phyloP scores from a whole-genome alignment of 2,113 vertebrate species.

The Pituophis catenifer region DNA sequence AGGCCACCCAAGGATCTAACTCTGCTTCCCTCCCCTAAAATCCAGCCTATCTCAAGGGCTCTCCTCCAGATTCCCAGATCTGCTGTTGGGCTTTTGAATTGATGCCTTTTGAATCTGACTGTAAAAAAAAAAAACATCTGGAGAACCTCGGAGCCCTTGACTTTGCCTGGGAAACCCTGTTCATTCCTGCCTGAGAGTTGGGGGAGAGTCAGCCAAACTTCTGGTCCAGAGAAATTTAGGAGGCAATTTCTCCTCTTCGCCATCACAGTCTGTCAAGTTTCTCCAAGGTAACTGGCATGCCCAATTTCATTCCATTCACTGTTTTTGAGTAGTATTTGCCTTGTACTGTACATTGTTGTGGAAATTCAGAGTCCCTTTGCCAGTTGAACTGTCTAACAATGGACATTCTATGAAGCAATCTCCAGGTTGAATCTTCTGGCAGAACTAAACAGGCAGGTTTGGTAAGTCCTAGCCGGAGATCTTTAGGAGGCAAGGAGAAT shows the following conservation, averaged over 20 bases:
- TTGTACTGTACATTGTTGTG: not conserved
- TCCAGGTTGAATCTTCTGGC: not conserved
- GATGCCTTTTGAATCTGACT: not conserved
- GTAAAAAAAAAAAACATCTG: not conserved
- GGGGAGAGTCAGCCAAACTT: not conserved
- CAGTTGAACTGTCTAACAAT: constrained; percentile 9
- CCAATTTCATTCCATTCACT: not conserved
- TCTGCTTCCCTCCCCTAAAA: not conserved
- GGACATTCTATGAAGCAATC: not conserved
- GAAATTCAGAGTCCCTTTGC: not conserved
- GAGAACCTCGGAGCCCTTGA: not conserved
- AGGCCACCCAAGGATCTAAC: not conserved
- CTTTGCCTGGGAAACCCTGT: not conserved
- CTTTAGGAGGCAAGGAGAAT: not conserved
- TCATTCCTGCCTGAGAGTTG: not conserved
- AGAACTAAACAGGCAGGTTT: not conserved
- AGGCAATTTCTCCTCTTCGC: not conserved
- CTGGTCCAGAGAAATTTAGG: not conserved
- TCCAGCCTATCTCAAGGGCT: not conserved
- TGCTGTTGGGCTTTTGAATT: not conserved
- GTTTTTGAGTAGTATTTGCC: not conserved
- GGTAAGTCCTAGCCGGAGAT: too few relatives aligned
- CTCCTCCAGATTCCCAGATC: not conserved
- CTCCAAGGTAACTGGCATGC: not conserved
- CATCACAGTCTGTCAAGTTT: too few relatives aligned